Base-by-base conservation (phyloP, 2,113 vertebrate species). In the Lophius piscatorius region DNA sequence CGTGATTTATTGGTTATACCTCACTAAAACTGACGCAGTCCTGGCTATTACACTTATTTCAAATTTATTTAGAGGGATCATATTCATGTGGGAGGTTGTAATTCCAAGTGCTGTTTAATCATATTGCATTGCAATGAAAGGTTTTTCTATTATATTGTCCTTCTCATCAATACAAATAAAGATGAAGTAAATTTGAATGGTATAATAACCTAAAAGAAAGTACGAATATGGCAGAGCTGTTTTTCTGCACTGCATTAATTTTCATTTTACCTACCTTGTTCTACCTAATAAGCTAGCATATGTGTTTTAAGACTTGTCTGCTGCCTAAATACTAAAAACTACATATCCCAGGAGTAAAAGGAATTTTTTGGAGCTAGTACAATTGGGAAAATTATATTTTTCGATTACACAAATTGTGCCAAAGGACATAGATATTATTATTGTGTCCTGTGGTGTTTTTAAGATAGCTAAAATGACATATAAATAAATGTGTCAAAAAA, bases 341-440 rank as follows among this genome's bases (percentile, higher is more conserved):
- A 16, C 16, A 35, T 12, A 9, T n/a, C n/a, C n/a, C n/a, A n/a
- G n/a, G n/a, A n/a, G n/a, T n/a, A 40, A 40, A 38, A 9, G 6
- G 47, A 52, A 51, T 52, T 68, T n/a, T n/a, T n/a, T n/a, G n/a
- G 29, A 31, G 29, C 9, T 5, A 28, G 26, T 28, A 28, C 9
- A 28, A 28, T 63, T 59, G 34, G 29, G 52, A 64, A n/a, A 59
- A 70, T 48, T n/a, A 50, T 21, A 54, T 36, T 50, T 35, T 31
- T 10, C 9, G 11, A 31, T 31, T n/a, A n/a, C n/a, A 31, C 5
- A 31, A 10, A 8, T 9, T 31, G 9, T 3, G 3, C 8, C 29
- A 5, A 31, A 31, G 29, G 29, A 31, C 29, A 31, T 10, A 10
- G 2, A 31, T 9, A n/a, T n/a, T n/a, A n/a, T n/a, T n/a, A n/a